phyloP scores from a whole-genome alignment of 2,113 vertebrate genomes.

The Natator depressus region DNA sequence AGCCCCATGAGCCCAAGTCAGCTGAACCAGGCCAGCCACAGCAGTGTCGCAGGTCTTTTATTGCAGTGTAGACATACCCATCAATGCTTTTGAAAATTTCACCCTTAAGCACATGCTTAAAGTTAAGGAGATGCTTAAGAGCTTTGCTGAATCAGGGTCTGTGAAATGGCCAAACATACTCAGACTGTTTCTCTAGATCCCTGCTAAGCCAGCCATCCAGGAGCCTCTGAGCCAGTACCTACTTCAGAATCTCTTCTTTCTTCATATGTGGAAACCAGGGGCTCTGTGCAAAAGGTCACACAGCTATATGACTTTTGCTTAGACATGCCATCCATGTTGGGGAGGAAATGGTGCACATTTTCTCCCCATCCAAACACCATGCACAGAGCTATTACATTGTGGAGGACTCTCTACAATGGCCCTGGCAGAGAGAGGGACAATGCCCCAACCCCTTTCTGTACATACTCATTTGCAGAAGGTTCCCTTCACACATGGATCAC shows the following conservation, averaged over 20 bases:
- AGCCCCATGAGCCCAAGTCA: neutral
- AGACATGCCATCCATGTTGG: accelerated
- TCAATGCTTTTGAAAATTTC: neutral
- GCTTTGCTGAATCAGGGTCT: neutral
- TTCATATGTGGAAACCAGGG: neutral
- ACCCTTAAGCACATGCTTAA: neutral
- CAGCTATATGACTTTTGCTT: neutral
- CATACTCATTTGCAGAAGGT: neutral
- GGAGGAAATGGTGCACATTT: accelerated
- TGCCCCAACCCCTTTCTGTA: accelerated
- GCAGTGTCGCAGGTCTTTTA: too few species aligned
- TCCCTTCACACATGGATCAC: accelerated
- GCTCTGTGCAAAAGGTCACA: neutral
- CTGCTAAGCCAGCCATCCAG: neutral
- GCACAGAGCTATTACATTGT: accelerated
- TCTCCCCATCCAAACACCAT: neutral
- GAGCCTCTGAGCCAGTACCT: neutral
- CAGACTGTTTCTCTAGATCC: neutral
- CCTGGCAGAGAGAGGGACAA: neutral
- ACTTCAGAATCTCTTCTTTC: neutral
- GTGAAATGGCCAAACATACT: neutral
- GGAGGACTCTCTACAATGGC: neutral
- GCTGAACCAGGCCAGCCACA: too few species aligned
- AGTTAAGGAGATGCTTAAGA: neutral
- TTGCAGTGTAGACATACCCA: neutral